These are phyloP conservation scores for Anseranas semipalmata DNA, from an alignment of 2,113 vertebrate species.

Conservation along the genomic window DNA sequence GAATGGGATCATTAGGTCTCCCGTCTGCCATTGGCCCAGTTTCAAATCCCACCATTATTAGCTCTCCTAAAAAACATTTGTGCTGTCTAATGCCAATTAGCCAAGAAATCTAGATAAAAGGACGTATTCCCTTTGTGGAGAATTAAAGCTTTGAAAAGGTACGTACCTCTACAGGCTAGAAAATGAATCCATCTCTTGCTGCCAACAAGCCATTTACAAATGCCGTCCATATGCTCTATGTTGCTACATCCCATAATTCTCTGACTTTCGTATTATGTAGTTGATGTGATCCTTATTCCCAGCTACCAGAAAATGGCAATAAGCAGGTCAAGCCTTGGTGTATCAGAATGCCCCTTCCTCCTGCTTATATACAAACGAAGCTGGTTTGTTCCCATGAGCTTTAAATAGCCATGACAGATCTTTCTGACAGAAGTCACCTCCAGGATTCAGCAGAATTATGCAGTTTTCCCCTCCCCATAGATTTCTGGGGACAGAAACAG, in stretches of 20 bases:
- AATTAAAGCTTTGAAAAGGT: slow-evolving; percentile 30
- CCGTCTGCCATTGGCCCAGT: slow-evolving; percentile 31
- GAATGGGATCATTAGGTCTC: slow-evolving; percentile 33
- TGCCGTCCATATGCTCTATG: background rate
- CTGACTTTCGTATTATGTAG: background rate
- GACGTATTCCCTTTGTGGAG: background rate
- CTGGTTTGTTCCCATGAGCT: slow-evolving; percentile 49
- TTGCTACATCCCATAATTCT: background rate
- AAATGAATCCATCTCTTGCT: background rate
- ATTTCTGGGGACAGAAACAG: background rate
- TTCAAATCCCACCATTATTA: slow-evolving; percentile 42
- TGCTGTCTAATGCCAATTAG: slow-evolving; percentile 20
- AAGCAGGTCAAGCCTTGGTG: slow-evolving; percentile 6
- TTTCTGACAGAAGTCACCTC: slow-evolving; percentile 53
- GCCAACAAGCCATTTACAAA: background rate
- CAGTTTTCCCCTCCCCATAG: background rate
- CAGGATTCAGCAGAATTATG: slow-evolving; percentile 31
- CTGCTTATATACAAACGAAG: background rate
- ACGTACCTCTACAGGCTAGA: background rate
- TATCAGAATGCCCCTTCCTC: slow-evolving; percentile 14
- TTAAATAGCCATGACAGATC: slow-evolving; percentile 60
- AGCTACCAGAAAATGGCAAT: background rate
- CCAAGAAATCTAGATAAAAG: slow-evolving; percentile 13
- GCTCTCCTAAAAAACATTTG: slow-evolving; percentile 8
- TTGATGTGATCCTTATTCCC: background rate